Evolutionary conservation across 2,797 vertebrate genomes (phyloP).

Genomic region (Novumbra hubbsi): DNA sequence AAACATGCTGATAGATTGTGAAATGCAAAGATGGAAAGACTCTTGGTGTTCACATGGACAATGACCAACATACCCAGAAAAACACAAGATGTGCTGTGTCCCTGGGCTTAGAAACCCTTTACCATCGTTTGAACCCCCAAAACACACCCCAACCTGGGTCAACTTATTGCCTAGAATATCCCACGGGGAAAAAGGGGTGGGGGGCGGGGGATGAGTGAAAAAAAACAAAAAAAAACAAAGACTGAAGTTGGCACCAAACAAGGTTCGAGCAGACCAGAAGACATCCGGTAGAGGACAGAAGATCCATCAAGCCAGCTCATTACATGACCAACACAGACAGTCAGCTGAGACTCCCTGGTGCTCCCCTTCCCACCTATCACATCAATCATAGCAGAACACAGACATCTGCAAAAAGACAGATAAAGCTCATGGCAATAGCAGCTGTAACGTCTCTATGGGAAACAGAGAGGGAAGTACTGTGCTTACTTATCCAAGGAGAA

Average conservation of each 20-base stretch:
- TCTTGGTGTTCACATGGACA: not conserved
- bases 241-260: slow-evolving; percentile 80
- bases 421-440: slow-evolving; percentile 36
- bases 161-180: slow-evolving; percentile 74
- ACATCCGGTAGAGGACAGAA: slow-evolving; percentile 52
- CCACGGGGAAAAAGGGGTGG: slow-evolving; percentile 9
- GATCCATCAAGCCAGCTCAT: slow-evolving; percentile 36
- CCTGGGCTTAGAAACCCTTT: slow-evolving; percentile 26
- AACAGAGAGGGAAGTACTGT: not conserved
- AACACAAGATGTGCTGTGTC: not conserved
- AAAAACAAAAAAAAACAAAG: slow-evolving; percentile 49
- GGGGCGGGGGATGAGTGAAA: slow-evolving; percentile 9
- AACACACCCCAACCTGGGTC: slow-evolving; percentile 59
- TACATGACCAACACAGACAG: slow-evolving; percentile 35
- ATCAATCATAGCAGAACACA: slow-evolving; percentile 36
- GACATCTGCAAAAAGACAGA: slow-evolving; percentile 31
- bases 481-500: not conserved
- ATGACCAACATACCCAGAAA: not conserved
- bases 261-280: slow-evolving; percentile 63
- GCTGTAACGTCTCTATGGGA: slow-evolving; percentile 6
- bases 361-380: slow-evolving; percentile 25
- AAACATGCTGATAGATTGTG: not conserved
- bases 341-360: slow-evolving; percentile 36
- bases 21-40: not conserved
- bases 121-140: slow-evolving; percentile 82